A percentile compares a stretch with the other conserved stretches of the same genome.
These are phyloP conservation scores for Ceyx margarethae DNA, from an alignment of 2,113 vertebrate genomes.

Conservation along the genomic window DNA sequence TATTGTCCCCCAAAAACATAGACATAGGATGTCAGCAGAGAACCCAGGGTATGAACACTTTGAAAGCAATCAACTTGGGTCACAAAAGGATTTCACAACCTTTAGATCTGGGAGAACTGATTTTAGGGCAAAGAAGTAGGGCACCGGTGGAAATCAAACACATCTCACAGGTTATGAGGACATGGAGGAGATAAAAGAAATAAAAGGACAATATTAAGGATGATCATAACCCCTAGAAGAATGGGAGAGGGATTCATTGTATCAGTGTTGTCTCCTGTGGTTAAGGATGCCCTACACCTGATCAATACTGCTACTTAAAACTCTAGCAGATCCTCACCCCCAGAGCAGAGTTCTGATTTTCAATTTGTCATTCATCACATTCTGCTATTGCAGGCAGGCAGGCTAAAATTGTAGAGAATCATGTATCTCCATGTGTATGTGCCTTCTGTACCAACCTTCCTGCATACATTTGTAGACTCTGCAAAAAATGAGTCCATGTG, in stretches of 20 bases:
- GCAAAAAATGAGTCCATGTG: not conserved
- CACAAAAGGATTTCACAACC: not conserved
- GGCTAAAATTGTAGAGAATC: not conserved
- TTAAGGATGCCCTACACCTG: not conserved
- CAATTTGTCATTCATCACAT: not conserved
- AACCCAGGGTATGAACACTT: not conserved
- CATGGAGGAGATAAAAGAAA: not conserved
- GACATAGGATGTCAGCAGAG: not conserved
- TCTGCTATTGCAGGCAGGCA: not conserved
- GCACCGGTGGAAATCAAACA: not conserved
- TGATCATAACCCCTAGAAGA: not conserved
- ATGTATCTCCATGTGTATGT: not conserved
- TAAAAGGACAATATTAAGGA: not conserved
- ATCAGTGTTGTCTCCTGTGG: not conserved
- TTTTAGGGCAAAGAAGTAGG: not conserved
- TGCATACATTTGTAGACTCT: not conserved
- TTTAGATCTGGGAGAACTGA: not conserved
- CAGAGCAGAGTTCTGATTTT: not conserved
- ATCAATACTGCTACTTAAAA: not conserved
- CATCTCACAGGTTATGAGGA: not conserved
- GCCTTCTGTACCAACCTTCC: not conserved
- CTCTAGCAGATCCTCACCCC: not conserved
- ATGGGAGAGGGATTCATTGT: not conserved
- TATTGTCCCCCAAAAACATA: not conserved
- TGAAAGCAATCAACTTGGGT: not conserved